Evolutionary conservation across 2,113 vertebrate genomes (phyloP).

Genomic region (Carassius gibelio): DNA sequence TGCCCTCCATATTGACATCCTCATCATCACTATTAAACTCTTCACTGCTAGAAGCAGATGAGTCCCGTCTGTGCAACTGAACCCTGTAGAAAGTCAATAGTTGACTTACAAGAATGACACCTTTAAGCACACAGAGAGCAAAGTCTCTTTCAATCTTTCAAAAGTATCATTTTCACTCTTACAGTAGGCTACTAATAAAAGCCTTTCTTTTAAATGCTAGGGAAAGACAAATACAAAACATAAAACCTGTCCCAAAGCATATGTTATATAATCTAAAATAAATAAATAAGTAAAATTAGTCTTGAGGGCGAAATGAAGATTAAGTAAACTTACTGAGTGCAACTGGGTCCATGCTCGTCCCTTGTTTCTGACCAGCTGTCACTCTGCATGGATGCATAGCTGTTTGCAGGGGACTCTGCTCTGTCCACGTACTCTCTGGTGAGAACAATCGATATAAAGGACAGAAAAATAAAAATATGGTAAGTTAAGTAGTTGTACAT

Average conservation of each 20-base stretch:
- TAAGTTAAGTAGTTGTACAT: too few relatives aligned
- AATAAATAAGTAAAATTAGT: neutral
- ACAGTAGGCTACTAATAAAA: neutral
- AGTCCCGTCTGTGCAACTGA: slow-evolving; percentile 45
- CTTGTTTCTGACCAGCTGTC: slow-evolving; percentile 14
- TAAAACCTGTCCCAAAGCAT: neutral
- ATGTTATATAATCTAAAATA: neutral
- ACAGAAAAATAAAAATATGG: neutral
- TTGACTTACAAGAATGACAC: slow-evolving; percentile 1
- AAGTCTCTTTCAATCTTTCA: neutral
- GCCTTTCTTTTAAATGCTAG: neutral
- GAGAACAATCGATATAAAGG: neutral
- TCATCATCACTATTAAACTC: slow-evolving; percentile 41
- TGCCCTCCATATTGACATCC: neutral
- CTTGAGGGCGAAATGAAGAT: neutral
- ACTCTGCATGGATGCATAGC: slow-evolving; percentile 58
- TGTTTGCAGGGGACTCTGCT: slow-evolving; percentile 56
- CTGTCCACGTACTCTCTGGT: slow-evolving; percentile 38
- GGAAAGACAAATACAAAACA: neutral
- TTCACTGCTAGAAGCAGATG: slow-evolving; percentile 43
- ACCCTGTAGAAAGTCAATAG: slow-evolving; percentile 29
- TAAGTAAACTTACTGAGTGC: neutral
- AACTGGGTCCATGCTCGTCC: neutral
- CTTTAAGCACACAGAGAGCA: neutral
- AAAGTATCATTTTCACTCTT: neutral